Evolutionary conservation across 2,888 invertebrate species (phyloP).

Genomic region (Acanthoscelides obtectus): DNA sequence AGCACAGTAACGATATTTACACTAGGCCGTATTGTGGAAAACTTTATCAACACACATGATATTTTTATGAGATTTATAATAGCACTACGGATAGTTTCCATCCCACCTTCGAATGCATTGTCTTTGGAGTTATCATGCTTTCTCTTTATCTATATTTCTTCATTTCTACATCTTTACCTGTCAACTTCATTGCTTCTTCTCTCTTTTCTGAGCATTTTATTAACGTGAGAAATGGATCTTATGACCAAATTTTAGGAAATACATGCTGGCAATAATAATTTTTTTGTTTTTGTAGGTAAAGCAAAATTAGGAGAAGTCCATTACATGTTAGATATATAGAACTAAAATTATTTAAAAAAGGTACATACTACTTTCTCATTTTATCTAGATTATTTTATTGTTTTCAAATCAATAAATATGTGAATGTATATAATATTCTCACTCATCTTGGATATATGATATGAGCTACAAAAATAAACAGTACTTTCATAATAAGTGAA

Average conservation of each 20-base stretch:
- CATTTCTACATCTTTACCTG: not conserved
- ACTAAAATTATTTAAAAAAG: not conserved
- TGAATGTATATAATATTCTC: too few relatives aligned
- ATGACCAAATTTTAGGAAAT: not conserved
- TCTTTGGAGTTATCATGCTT: not conserved
- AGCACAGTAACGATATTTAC: too few relatives aligned
- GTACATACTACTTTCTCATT: not conserved
- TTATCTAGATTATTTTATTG: not conserved
- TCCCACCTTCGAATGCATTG: too few relatives aligned
- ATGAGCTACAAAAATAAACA: too few relatives aligned
- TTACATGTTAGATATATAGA: slow-evolving; percentile 4
- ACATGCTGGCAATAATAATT: not conserved
- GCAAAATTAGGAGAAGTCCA: slow-evolving; percentile 3
- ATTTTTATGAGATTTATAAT: too few relatives aligned
- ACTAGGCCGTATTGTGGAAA: too few relatives aligned
- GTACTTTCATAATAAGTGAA: too few relatives aligned
- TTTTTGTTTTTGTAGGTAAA: slow-evolving; percentile 1
- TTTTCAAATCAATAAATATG: too few relatives aligned
- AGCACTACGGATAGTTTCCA: too few relatives aligned
- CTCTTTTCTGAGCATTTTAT: not conserved
- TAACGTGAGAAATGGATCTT: not conserved
- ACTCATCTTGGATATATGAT: too few relatives aligned
- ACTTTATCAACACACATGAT: too few relatives aligned
- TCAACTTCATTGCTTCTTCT: not conserved
- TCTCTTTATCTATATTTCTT: not conserved